A percentile compares a stretch with the other conserved stretches of the same genome.
These are phyloP conservation scores for Physocephala rufipes DNA, from an alignment of 2,888 invertebrate genomes.

Conservation along the genomic window DNA sequence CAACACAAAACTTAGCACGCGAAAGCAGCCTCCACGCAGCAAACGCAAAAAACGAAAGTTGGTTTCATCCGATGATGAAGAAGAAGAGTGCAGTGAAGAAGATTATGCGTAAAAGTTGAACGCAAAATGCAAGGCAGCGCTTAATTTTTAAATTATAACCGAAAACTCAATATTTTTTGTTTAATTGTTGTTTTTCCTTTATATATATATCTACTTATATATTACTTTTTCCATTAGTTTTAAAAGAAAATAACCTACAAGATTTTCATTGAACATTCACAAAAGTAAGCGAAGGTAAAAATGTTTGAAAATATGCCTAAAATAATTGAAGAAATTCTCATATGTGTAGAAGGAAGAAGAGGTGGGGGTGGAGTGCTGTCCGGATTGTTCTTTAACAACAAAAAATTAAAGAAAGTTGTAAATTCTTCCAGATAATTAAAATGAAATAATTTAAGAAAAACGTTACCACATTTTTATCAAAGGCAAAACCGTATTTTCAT, in stretches of 20 bases:
- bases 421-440: too few species aligned
- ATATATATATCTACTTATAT: background rate
- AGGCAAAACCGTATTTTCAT: background rate
- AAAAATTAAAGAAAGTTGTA: background rate
- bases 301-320: too few species aligned
- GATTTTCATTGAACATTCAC: conserved; percentile 1
- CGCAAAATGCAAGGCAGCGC: background rate
- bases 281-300: background rate
- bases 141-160: too few species aligned
- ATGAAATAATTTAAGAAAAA: too few species aligned
- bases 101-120: conserved; percentile 59
- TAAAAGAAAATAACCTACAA: background rate
- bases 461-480: background rate
- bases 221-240: conserved; percentile 11
- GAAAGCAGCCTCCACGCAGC: conserved; percentile 53
- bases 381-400: too few species aligned
- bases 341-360: too few species aligned
- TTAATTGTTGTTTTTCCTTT: conserved; percentile 20
- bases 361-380: too few species aligned
- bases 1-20: conserved; percentile 41
- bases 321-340: too few species aligned
- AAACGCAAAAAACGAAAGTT: conserved; percentile 69
- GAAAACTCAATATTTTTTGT: conserved; percentile 6
- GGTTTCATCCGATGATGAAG: conserved; percentile 71
- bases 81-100: conserved; percentile 73